Percentiles rank a stretch among this genome's conserved stretches.
Evolutionary conservation across 2,797 vertebrate genomes (phyloP).

Genomic region (Cygnus olor): DNA sequence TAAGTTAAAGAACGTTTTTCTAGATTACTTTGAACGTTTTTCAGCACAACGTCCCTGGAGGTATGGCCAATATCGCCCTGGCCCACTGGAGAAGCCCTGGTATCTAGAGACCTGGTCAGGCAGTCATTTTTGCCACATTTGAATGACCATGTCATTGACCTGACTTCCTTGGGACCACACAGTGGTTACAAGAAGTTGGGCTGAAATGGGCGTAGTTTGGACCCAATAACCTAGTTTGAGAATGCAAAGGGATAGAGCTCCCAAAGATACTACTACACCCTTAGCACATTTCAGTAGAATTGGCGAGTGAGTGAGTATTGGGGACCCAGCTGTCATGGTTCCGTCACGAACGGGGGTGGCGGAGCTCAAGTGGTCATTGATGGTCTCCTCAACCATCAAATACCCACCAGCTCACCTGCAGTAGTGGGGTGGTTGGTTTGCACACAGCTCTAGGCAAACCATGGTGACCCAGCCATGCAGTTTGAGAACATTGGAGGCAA

Average conservation of each 20-base stretch:
- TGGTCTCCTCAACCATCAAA: not conserved
- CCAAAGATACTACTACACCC: not conserved
- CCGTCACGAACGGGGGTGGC: not conserved
- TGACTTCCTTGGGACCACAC: not conserved
- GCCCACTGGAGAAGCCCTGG: not conserved
- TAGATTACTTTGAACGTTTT: not conserved
- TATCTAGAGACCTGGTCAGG: not conserved
- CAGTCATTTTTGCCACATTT: not conserved
- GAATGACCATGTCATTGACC: not conserved
- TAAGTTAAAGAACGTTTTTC: accelerated
- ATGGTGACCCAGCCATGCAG: not conserved
- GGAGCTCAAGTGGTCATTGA: not conserved
- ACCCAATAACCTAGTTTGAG: not conserved
- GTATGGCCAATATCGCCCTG: not conserved
- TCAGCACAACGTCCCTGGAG: not conserved
- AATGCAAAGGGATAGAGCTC: accelerated
- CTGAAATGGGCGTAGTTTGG: not conserved
- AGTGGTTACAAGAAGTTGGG: not conserved
- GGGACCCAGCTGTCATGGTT: not conserved
- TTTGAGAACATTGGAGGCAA: not conserved
- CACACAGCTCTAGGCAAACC: not conserved
- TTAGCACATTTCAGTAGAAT: not conserved
- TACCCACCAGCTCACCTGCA: too few species aligned
- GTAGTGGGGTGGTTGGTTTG: not conserved
- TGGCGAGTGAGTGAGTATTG: not conserved